phyloP scores from a whole-genome alignment of 2,797 vertebrate species.

The Sylvia borin region DNA sequence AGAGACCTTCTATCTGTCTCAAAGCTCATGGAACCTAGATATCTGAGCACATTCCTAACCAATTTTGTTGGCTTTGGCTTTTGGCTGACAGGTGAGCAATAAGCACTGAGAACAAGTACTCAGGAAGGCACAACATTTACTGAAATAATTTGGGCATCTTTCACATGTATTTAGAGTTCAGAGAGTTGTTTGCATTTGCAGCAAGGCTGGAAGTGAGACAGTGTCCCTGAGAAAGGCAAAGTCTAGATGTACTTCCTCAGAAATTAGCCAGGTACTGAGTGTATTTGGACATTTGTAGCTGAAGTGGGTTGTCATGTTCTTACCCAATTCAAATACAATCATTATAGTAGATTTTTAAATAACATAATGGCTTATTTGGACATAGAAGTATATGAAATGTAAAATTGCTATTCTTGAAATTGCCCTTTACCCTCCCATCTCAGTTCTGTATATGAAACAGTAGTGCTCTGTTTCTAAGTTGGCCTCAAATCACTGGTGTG shows the following conservation, averaged over 20 bases:
- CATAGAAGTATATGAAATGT: neutral
- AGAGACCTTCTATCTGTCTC: neutral
- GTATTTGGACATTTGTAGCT: neutral
- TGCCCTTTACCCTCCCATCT: constrained; percentile 9
- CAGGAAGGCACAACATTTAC: neutral
- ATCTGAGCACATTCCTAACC: neutral
- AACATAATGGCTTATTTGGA: neutral
- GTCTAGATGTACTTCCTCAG: neutral
- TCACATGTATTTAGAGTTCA: neutral
- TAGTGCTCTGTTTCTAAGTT: constrained; percentile 48
- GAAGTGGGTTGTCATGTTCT: neutral
- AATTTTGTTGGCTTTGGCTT: neutral
- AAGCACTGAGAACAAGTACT: neutral
- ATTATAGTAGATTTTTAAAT: neutral
- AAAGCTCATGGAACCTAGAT: neutral
- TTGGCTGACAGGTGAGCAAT: neutral
- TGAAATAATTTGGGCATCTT: neutral
- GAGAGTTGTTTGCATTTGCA: neutral
- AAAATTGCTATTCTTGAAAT: neutral
- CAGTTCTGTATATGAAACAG: constrained; percentile 17
- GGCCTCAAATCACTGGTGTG: constrained; percentile 35
- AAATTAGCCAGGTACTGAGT: neutral
- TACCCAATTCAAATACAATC: neutral
- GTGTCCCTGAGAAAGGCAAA: neutral
- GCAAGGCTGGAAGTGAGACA: neutral